Conservation (phyloP, 2,113 vertebrate genomes). For the Phaethornis superciliosus region DNA sequence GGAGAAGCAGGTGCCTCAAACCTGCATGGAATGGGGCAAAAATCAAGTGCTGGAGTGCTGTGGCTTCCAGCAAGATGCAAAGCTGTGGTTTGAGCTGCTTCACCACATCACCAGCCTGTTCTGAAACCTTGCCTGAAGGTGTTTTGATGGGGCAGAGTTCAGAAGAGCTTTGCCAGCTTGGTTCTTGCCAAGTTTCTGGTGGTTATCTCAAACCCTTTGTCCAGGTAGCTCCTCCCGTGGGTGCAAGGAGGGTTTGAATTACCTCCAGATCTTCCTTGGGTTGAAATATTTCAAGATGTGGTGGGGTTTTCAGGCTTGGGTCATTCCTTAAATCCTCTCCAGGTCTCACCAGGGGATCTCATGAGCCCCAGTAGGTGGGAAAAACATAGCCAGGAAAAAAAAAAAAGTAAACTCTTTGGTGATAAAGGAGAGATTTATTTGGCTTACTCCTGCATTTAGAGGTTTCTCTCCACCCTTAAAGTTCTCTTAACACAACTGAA, state of each 20-base stretch:
- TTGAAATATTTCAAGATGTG: background rate
- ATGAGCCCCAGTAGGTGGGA: fast-evolving
- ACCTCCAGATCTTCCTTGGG: background rate
- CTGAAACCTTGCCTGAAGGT: background rate
- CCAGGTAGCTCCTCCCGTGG: background rate
- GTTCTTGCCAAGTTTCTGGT: background rate
- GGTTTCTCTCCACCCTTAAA: fast-evolving
- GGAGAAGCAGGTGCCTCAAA: background rate
- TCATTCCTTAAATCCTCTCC: background rate
- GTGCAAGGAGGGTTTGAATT: background rate
- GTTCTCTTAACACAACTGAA: background rate
- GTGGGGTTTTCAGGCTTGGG: background rate
- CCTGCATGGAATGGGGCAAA: background rate
- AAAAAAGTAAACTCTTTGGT: background rate
- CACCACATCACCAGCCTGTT: background rate
- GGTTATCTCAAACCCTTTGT: background rate
- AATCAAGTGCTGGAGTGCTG: background rate
- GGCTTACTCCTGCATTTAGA: background rate
- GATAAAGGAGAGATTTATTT: background rate
- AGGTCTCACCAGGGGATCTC: background rate
- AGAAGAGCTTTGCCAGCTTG: background rate
- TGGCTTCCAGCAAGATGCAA: no score
- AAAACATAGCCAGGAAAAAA: background rate
- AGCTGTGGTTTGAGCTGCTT: background rate
- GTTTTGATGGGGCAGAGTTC: background rate